Evolutionary conservation across 2,797 vertebrate species (phyloP).

Genomic region (Microchirus variegatus): DNA sequence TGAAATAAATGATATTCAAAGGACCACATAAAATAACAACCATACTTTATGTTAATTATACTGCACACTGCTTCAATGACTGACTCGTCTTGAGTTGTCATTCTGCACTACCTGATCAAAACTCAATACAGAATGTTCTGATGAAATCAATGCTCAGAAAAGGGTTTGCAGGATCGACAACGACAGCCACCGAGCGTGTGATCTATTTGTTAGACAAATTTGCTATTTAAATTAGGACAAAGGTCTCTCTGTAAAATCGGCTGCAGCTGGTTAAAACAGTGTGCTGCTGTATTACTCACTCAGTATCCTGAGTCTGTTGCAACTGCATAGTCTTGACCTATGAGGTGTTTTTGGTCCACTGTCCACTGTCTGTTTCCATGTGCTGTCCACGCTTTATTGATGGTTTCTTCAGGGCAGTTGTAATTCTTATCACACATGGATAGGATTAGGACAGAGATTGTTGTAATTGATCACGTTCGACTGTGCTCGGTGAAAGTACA

Average conservation of each 20-base stretch:
- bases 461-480: slow-evolving; percentile 5
- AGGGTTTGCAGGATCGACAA: neutral
- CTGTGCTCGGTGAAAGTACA: slow-evolving; percentile 37
- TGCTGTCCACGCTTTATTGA: slow-evolving; percentile 11
- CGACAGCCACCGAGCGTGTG: neutral
- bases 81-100: neutral
- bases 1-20: too few relatives aligned
- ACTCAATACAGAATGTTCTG: neutral
- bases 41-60: too few relatives aligned
- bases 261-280: neutral
- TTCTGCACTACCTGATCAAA: slow-evolving; percentile 1
- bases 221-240: neutral
- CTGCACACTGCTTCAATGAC: too few relatives aligned
- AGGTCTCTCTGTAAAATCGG: neutral
- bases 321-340: neutral
- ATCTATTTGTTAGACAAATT: neutral
- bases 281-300: neutral
- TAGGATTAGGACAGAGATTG: too few relatives aligned
- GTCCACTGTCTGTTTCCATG: neutral
- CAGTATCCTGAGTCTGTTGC: neutral
- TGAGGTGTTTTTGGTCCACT: neutral
- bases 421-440: too few relatives aligned
- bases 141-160: neutral
- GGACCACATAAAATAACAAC: too few relatives aligned
- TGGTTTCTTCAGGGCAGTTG: neutral